Conservation (phyloP, 1,140 invertebrate species). For the Lasioglossum baleicum region DNA sequence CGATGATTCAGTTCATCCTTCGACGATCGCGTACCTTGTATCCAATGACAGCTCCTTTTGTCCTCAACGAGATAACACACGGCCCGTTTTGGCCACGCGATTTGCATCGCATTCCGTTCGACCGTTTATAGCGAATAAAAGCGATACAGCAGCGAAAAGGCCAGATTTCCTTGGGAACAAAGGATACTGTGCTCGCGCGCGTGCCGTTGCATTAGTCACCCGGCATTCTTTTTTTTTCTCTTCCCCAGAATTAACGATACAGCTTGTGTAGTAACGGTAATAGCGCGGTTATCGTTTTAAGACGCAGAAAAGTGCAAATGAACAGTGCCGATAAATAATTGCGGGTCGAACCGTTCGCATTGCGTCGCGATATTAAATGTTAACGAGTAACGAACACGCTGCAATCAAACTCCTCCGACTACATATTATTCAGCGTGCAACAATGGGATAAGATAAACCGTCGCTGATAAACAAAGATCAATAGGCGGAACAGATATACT, state of each 20-base stretch:
- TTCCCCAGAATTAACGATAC: neutral
- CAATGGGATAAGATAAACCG: neutral
- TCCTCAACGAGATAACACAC: conserved; percentile 46
- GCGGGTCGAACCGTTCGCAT: neutral
- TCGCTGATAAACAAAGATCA: neutral
- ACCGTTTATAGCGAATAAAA: neutral
- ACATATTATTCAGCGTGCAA: neutral
- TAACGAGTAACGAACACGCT: neutral
- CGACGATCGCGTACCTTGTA: conserved; percentile 44
- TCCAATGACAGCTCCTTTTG: conserved; percentile 53
- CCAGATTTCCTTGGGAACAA: neutral
- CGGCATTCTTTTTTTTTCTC: too few relatives aligned
- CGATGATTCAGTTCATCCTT: conserved; percentile 56
- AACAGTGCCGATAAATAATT: too few relatives aligned
- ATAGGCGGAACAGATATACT: neutral
- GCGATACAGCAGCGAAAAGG: neutral
- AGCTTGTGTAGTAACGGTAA: neutral
- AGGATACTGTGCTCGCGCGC: neutral
- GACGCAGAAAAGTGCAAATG: too few relatives aligned
- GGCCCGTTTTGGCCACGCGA: conserved; percentile 34
- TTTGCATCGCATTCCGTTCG: conserved; percentile 21
- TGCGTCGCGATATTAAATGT: neutral
- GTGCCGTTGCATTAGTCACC: neutral
- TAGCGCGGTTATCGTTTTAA: neutral
- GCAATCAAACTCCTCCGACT: neutral